A percentile compares a stretch with the other conserved stretches of the same genome.
Evolutionary conservation across 2,797 vertebrate genomes (phyloP).

Genomic region (Graptemys geographica): DNA sequence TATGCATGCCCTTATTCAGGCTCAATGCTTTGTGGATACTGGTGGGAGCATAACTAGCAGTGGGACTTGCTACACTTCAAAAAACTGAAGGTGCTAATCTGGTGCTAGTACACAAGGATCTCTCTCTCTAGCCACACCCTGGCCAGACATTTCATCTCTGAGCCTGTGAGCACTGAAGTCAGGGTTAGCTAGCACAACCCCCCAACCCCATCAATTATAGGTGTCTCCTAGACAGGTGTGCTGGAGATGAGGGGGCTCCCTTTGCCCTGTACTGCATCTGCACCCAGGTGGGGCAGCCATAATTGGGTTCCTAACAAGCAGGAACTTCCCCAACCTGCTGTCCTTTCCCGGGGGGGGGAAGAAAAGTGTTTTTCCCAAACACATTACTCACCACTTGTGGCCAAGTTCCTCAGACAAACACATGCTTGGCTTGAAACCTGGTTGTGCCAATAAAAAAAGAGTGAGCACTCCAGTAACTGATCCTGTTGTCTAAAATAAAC

Average conservation of each 20-base stretch:
- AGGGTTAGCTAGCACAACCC: neutral
- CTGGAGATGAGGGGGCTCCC: neutral
- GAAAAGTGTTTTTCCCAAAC: neutral
- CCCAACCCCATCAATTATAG: neutral
- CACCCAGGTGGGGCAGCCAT: neutral
- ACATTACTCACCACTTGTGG: constrained; percentile 81
- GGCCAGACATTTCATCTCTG: neutral
- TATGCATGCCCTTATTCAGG: neutral
- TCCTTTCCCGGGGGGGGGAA: neutral
- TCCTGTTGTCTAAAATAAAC: neutral
- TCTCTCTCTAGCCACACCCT: neutral
- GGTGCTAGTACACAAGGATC: neutral
- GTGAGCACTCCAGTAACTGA: neutral
- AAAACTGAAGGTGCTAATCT: neutral
- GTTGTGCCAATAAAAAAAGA: constrained; percentile 30
- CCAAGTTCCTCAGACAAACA: constrained; percentile 84
- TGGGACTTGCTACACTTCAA: neutral
- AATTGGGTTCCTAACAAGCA: neutral
- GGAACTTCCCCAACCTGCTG: neutral
- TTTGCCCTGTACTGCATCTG: neutral
- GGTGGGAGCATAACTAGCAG: neutral
- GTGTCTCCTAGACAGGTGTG: neutral
- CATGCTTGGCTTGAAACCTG: constrained; percentile 88
- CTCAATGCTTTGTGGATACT: neutral
- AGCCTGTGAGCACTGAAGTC: neutral